Base-by-base conservation (phyloP, 1,140 invertebrate genomes). In the Aradophagus sp. region DNA sequence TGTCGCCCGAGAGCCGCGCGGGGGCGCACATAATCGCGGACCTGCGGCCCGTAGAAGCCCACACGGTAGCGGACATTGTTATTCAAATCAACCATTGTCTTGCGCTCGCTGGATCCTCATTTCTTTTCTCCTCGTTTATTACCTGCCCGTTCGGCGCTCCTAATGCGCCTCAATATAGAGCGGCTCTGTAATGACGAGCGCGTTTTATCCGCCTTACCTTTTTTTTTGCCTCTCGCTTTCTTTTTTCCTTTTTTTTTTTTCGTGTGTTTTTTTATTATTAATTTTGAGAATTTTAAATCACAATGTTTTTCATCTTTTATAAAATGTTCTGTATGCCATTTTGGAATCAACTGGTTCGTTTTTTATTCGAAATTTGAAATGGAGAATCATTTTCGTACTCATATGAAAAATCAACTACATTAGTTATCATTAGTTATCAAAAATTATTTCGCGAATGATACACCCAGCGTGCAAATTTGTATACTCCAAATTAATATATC, bases 21-120 rank as follows among this genome's bases (percentile, higher is more conserved):
- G 62, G 69, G 62, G 69, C 62, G 58, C n/a, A 67, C 17, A 42
- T 67, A 62, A 69, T 55, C 62, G 41, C 62, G 56, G 62, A 65
- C 53, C 48, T 59, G 56, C 50, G 6, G 55, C 16, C 38, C 69
- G 73, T 82, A 82, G 79, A 82, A 84, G 82, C 82, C 82, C 80
- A 84, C 82, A 84, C 82, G 80, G 82, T 84, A 84, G 82, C 82
- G 77, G 66, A 82, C 80, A 84, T 84, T 84, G 82, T 84, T 82
- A 84, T 84, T 84, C 80, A 84, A 84, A 84, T 84, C 76, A 84
- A 75, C 67, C 75, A 84, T 84, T 84, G 82, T 84, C 79, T 84
- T 74, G 44, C 68, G 20, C 42, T 41, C 39, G 74, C 78, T 75
- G 75, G 80, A 84, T 82, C 80, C 75, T 80, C 80, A 82, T 83